Evolutionary conservation across 2,113 vertebrate species (phyloP).

Genomic region (Limnothrissa miodon): DNA sequence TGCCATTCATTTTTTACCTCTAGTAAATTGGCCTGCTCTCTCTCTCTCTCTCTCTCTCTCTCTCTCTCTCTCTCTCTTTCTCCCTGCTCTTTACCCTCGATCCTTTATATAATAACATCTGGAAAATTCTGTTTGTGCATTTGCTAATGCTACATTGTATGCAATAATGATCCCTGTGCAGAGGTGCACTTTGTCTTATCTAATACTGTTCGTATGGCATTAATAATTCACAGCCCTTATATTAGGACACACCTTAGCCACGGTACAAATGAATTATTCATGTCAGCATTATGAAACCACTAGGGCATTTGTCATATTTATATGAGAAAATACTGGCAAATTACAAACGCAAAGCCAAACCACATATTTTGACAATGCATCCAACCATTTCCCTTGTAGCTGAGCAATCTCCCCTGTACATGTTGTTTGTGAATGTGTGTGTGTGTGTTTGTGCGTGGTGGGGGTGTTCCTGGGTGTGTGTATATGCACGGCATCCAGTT

Average conservation of each 20-base stretch:
- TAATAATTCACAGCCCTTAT: slow-evolving; percentile 92
- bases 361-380: slow-evolving; percentile 18
- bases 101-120: not conserved
- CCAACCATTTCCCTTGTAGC: not conserved
- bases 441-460: not conserved
- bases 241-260: slow-evolving; percentile 90
- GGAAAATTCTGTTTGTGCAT: not conserved
- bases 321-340: slow-evolving; percentile 62
- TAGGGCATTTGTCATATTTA: slow-evolving; percentile 71
- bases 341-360: slow-evolving; percentile 13
- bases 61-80: not conserved
- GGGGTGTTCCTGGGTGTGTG: not conserved
- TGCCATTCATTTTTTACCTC: not conserved
- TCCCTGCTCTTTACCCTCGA: not conserved
- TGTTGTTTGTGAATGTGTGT: not conserved
- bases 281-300: slow-evolving; percentile 82
- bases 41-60: not conserved
- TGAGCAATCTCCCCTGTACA: not conserved
- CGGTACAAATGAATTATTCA: slow-evolving; percentile 92
- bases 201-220: slow-evolving; percentile 64
- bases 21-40: not conserved
- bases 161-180: not conserved
- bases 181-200: slow-evolving; percentile 26
- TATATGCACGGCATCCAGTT: not conserved
- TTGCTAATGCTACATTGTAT: not conserved